A percentile compares a stretch with the other conserved stretches of the same genome.
phyloP scores from a whole-genome alignment of 2,113 vertebrate genomes.

The Uropsilus gracilis region DNA sequence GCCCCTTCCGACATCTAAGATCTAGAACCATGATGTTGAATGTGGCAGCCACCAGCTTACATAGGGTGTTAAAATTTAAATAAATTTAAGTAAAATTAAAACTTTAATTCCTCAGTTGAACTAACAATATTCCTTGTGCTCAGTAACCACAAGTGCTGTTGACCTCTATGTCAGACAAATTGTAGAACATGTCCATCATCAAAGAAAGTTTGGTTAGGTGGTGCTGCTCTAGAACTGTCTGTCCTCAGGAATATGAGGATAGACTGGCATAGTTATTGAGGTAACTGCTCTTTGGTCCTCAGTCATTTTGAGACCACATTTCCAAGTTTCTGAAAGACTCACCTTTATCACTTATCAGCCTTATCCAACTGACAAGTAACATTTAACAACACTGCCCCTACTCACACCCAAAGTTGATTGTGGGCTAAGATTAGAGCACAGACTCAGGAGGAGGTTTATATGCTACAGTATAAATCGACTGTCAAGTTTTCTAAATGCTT shows the following conservation, averaged over 20 bases:
- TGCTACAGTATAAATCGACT: not conserved
- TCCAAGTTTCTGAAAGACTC: not conserved
- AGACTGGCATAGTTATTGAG: not conserved
- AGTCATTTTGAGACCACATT: not conserved
- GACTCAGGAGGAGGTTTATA: not conserved
- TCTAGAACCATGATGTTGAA: not conserved
- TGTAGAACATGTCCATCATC: accelerated
- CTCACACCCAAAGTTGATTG: not conserved
- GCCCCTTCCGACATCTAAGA: not conserved
- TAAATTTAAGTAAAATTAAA: not conserved
- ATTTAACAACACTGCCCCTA: not conserved
- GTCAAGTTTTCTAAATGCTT: not conserved
- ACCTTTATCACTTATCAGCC: not conserved
- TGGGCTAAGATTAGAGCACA: not conserved
- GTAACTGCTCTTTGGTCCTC: not conserved
- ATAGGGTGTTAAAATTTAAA: not conserved
- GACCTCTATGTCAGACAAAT: not conserved
- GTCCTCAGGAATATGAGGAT: not conserved
- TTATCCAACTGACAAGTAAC: not conserved
- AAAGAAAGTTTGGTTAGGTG: not conserved
- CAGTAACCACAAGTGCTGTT: not conserved
- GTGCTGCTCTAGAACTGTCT: not conserved
- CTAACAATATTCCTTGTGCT: not conserved
- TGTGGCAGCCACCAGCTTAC: not conserved
- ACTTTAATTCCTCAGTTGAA: not conserved